Evolutionary conservation across 2,888 invertebrate species (phyloP).

Genomic region (Caenorhabditis sp.): DNA sequence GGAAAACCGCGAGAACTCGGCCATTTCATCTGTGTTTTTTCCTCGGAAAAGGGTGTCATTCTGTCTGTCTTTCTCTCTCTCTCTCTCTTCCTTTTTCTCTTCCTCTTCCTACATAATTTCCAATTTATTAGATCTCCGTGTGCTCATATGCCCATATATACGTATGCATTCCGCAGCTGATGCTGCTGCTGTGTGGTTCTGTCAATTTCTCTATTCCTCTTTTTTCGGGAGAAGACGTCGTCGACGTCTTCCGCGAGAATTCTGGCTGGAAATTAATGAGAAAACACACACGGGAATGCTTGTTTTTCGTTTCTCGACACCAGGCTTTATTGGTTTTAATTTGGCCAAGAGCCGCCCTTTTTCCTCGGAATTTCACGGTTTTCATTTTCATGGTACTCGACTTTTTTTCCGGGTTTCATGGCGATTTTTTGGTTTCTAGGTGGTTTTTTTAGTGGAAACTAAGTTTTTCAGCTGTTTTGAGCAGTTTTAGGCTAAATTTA

Average conservation of each 20-base stretch:
- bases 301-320: neutral
- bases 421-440: too few species aligned
- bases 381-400: too few species aligned
- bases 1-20: neutral
- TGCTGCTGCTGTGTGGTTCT: neutral
- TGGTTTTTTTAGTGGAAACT: too few species aligned
- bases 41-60: neutral
- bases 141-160: neutral
- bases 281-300: neutral
- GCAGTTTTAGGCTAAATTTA: too few species aligned
- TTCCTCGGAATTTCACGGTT: too few species aligned
- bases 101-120: constrained; percentile 14
- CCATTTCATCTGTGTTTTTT: neutral
- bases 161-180: neutral
- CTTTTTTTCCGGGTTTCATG: too few species aligned
- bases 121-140: constrained; percentile 6
- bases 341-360: neutral
- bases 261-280: neutral
- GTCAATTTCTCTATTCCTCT: neutral
- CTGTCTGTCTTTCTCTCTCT: constrained; percentile 14
- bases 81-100: constrained; percentile 40
- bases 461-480: too few species aligned
- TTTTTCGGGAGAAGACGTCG: too few species aligned
- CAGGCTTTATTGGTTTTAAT: neutral
- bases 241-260: neutral